Percentiles rank a stretch among this genome's conserved stretches.
These are phyloP conservation scores for Thomomys bottae DNA, from an alignment of 2,113 vertebrate species.

Conservation along the genomic window DNA sequence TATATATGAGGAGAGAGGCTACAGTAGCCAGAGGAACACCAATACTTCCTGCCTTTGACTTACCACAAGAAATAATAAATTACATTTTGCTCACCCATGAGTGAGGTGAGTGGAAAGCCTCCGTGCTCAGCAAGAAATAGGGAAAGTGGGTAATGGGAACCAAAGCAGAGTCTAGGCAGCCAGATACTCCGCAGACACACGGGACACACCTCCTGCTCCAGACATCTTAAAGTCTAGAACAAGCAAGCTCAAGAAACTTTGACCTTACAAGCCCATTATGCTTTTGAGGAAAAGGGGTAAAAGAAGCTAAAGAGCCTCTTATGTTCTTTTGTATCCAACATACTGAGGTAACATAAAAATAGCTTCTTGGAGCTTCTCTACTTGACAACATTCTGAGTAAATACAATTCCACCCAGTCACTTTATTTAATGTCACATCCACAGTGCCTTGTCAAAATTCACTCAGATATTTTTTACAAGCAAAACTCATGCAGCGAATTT, in stretches of 20 bases:
- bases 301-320: not conserved
- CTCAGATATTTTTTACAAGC: not conserved
- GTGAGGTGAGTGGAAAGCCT: not conserved
- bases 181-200: constrained; percentile 36
- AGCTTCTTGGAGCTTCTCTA: not conserved
- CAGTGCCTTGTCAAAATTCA: not conserved
- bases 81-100: not conserved
- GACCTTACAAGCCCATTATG: constrained; percentile 33
- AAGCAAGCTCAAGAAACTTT: constrained; percentile 8
- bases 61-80: constrained; percentile 10
- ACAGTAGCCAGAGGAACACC: not conserved
- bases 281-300: constrained; percentile 27
- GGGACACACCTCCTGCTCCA: not conserved
- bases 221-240: not conserved
- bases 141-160: not conserved
- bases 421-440: constrained; percentile 7
- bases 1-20: not conserved
- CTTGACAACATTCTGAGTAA: not conserved
- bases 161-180: not conserved
- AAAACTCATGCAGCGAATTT: not conserved
- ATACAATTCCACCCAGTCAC: not conserved
- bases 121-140: constrained; percentile 31
- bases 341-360: not conserved
- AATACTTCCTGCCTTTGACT: not conserved
- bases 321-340: not conserved